Evolutionary conservation across 2,113 vertebrate species (phyloP), one percentile per base, ranked within the genome.

Genomic region (Glaucomys volans): DNA sequence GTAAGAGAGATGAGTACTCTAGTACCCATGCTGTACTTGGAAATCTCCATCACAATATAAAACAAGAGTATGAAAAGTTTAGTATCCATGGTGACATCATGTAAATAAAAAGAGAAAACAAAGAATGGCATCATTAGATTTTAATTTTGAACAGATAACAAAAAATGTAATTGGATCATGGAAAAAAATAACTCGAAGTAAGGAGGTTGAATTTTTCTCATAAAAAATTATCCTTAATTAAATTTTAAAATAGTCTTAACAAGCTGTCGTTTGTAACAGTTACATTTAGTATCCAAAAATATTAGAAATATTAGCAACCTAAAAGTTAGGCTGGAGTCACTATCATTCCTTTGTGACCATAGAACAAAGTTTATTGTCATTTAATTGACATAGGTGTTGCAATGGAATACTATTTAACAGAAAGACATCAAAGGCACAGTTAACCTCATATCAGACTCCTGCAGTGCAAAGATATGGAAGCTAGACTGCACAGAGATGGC

Each of bases 231-330:
- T 3, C 13, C 40, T 62, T 86, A 76, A 94, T 85, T 72, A 93
- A 90, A 82, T 74, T 79, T 82, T 11, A 85, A 91, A 96, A 52
- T 91, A 88, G 95, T 69, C 69, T 90, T 42, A 90, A 93, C 30
- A 81, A 88, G 6, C 37, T 95, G 28, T 67, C 80, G 10, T 30
- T 85, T 67, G 12, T 91, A 40, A 77, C 44, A 81, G 12, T 76
- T 91, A 76, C 17, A 35, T 28, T 72, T 72, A 85, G 32, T 30
- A 91, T 86, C 54, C 9, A 82, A 91, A 77, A 71, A 66, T 44
- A 91, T 69, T 28, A 89, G 37, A 72, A 66, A 66, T 44, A 86
- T 75, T 28, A 88, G 42, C 52, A 81, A 77, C 20, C 24, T 88
- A 37, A 82, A 95, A 87, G 20, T 76, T 42, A 81, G 12, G 30